A percentile compares a stretch with the other conserved stretches of the same genome.
phyloP scores from a whole-genome alignment of 2,888 invertebrate species.

The Gymnocheta viridis region DNA sequence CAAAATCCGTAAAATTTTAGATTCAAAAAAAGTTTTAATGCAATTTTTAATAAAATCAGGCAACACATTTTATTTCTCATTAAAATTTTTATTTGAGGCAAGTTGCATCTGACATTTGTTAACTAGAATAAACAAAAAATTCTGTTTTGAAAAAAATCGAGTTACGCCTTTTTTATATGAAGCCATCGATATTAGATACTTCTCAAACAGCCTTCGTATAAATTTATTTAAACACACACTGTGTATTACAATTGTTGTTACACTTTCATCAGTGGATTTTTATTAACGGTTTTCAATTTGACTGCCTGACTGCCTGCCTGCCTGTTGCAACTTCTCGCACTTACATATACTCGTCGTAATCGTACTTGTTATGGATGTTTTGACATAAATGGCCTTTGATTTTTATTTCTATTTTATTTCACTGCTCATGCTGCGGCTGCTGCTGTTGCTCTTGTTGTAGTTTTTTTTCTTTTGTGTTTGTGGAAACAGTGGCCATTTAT shows the following conservation, averaged over 20 bases:
- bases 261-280: conserved; percentile 63
- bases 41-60: no score
- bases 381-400: conserved; percentile 54
- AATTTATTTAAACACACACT: conserved; percentile 5
- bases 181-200: no score
- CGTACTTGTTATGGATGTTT: conserved; percentile 58
- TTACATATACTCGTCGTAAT: conserved; percentile 8
- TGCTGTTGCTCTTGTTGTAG: neutral
- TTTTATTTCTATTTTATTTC: conserved; percentile 19
- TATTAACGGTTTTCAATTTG: conserved; percentile 63
- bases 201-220: conserved; percentile 5
- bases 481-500: conserved; percentile 62
- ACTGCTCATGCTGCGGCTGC: neutral
- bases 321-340: conserved; percentile 33
- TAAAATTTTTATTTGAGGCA: no score
- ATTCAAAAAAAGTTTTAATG: no score
- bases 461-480: neutral
- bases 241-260: conserved; percentile 50
- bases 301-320: conserved; percentile 34
- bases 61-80: no score
- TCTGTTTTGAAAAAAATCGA: no score
- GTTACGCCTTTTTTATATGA: no score
- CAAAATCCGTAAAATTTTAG: no score
- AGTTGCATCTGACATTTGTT: no score
- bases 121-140: no score